phyloP scores from a whole-genome alignment of 2,888 invertebrate genomes.

The Agonum fuliginosum region DNA sequence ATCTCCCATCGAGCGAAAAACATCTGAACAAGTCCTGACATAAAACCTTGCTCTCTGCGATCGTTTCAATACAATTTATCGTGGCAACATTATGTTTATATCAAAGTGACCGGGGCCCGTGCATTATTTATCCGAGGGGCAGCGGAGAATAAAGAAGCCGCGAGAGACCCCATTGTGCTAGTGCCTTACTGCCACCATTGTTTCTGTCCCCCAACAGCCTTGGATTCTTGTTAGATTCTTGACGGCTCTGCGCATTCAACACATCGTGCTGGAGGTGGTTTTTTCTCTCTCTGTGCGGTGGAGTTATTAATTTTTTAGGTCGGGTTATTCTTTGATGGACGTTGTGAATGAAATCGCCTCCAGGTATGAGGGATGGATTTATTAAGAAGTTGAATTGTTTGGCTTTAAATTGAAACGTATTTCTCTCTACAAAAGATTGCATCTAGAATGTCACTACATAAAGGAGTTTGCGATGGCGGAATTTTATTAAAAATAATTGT shows the following conservation, averaged over 20 bases:
- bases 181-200: conserved; percentile 56
- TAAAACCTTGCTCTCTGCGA: too few relatives aligned
- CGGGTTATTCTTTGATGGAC: conserved; percentile 43
- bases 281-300: conserved; percentile 9
- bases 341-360: conserved; percentile 38
- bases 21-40: too few relatives aligned
- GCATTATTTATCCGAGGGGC: conserved; percentile 35
- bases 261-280: conserved; percentile 18
- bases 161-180: conserved; percentile 43
- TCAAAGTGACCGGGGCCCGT: conserved; percentile 46
- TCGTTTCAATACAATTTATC: conserved; percentile 46
- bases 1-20: too few relatives aligned
- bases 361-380: conserved; percentile 8
- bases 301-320: conserved; percentile 56
- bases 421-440: too few relatives aligned
- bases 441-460: too few relatives aligned
- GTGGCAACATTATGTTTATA: conserved; percentile 45
- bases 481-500: too few relatives aligned
- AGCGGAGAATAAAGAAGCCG: conserved; percentile 34
- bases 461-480: too few relatives aligned
- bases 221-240: conserved; percentile 46
- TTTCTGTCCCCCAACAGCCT: conserved; percentile 38
- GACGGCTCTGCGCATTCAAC: conserved; percentile 32
- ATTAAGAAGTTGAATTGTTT: too few relatives aligned
- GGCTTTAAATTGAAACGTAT: not conserved